Evolutionary conservation across 2,113 vertebrate genomes (phyloP).

Genomic region (rabbit (Oryctolagus cuniculus)): mOryCun1.1 NC_091448.1:50384501-50385000

Average conservation of each 20-base stretch:
- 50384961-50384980: background rate
- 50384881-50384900: background rate
- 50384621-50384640: background rate
- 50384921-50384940: background rate
- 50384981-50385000: background rate
- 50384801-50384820: too few relatives aligned
- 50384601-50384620: background rate
- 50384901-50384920: background rate
- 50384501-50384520: fast-evolving
- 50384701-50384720: too few relatives aligned
- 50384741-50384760: too few relatives aligned
- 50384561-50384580: background rate
- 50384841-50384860: background rate
- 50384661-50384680: too few relatives aligned
- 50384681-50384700: too few relatives aligned
- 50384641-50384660: background rate
- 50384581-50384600: background rate
- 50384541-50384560: background rate
- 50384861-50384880: background rate
- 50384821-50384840: too few relatives aligned
- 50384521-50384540: too few relatives aligned
- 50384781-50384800: too few relatives aligned
- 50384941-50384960: background rate
- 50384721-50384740: too few relatives aligned
- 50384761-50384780: too few relatives aligned